These are phyloP conservation scores for Tubulanus polymorphus DNA, from an alignment of 2,888 invertebrate species.

Conservation along the genomic window DNA sequence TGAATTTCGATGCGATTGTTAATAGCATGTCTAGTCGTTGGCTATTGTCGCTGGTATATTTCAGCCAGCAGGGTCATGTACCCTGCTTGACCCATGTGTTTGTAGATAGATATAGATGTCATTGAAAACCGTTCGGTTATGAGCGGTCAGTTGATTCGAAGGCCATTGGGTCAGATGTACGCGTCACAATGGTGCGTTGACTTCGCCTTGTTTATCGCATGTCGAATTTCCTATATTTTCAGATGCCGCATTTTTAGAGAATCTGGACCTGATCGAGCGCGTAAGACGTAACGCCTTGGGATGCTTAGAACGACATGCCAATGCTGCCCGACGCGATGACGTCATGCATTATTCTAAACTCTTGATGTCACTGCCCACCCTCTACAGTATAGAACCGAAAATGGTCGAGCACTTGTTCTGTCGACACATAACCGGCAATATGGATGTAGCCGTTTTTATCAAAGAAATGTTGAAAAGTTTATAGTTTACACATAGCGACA, in stretches of 20 bases:
- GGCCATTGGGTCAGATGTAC: no score
- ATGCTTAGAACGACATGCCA: conserved; percentile 41
- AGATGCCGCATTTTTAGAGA: conserved; percentile 38
- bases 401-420: conserved; percentile 48
- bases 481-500: no score
- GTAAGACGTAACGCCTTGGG: conserved; percentile 42
- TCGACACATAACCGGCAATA: conserved; percentile 35
- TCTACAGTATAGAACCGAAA: conserved; percentile 43
- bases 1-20: no score
- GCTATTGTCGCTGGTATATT: no score
- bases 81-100: no score
- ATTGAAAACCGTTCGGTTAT: no score
- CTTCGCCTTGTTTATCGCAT: no score
- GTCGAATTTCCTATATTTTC: conserved; percentile 17
- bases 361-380: conserved; percentile 42
- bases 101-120: no score
- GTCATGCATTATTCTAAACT: conserved; percentile 46
- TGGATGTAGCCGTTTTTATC: conserved; percentile 40
- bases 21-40: no score
- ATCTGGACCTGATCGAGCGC: conserved; percentile 32
- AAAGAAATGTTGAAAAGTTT: conserved; percentile 40
- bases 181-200: no score
- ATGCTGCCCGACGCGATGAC: conserved; percentile 32
- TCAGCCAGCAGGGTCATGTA: no score
- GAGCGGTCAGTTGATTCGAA: no score